Conservation (phyloP, 2,113 vertebrate species). For the Cavia aperea region DNA sequence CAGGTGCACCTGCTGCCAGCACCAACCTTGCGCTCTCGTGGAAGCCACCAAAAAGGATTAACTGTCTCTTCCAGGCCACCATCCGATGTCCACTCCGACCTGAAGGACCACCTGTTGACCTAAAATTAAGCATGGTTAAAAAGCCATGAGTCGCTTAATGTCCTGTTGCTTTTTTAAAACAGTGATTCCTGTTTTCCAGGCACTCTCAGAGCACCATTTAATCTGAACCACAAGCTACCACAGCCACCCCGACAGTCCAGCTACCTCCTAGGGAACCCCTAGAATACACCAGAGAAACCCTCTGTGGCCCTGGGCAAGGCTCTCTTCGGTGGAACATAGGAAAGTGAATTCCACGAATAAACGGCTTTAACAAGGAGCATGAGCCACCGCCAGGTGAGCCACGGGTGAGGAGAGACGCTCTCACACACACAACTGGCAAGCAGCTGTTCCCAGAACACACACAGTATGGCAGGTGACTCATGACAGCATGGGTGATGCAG, state of each 20-base stretch:
- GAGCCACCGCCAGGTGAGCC: background rate
- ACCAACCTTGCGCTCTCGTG: conserved; percentile 90
- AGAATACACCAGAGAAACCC: background rate
- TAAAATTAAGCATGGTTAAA: conserved; percentile 61
- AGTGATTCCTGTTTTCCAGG: background rate
- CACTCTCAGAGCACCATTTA: background rate
- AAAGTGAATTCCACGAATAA: background rate
- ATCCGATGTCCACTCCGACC: conserved; percentile 95
- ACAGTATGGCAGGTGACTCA: background rate
- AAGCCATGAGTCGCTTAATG: background rate
- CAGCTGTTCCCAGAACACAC: background rate
- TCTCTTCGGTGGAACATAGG: background rate
- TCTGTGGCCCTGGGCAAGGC: background rate
- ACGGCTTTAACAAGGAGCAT: background rate
- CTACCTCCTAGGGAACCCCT: background rate
- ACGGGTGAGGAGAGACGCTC: background rate
- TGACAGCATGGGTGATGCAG: background rate
- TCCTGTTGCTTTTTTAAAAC: background rate
- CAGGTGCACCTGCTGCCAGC: background rate
- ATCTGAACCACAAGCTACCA: background rate
- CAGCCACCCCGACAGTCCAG: too few relatives aligned
- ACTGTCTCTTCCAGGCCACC: conserved; percentile 87
- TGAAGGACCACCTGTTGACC: conserved; percentile 88
- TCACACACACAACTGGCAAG: background rate
- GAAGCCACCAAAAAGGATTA: conserved; percentile 94